Base-by-base conservation (phyloP, 2,797 vertebrate species). In the Lateolabrax maculatus region DNA sequence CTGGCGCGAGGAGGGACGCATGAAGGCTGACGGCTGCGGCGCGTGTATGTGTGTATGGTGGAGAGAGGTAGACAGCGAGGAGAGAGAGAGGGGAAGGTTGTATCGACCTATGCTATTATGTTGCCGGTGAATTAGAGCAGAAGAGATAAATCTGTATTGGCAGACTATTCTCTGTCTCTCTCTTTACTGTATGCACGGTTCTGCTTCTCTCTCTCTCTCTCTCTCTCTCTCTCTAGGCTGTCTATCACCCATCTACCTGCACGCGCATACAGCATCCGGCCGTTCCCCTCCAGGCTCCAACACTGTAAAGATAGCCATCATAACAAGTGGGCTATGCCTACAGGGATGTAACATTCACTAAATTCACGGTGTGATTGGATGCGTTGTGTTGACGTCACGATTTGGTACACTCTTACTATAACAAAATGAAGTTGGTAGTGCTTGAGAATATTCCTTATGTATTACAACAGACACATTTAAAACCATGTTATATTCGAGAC, bases 1-100 rank as follows among this genome's bases (percentile, higher is more conserved):
- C 79, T 75, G 85, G 77, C 84, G 84, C 71, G 90, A 89, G 84
- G 85, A 90, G 23, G 82, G 77, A 85, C 84, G 87, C 90, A 92
- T 91, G 1, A 25, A 60, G 23, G 80, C 71, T 34, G 70, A 25
- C 67, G 5, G 78, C 70, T 55, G 80, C 53, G 36, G 80, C n/a
- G 80, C 23, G 66, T 53, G 80, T 51, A 37, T 58, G 77, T 62
- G 39, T 21, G 66, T 41, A 66, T 44, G 74, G 9, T 27, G 6
- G 72, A 34, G 70, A 43, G 77, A 46, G 73, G 13, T 2, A 57
- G 77, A 36, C 69, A 39, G 52, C 16, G 52, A 36, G 34, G 56
- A 43, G 71, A 25, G 81, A 31, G 78, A 57, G 65, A 27, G 81
- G 58, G 73, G 25, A 18, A 29, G 70, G 34, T 21, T 39, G 9